Evolutionary conservation across 2,113 vertebrate species (phyloP), one percentile per base, ranked within the genome.

Genomic region (Nannobrachium achirus): DNA sequence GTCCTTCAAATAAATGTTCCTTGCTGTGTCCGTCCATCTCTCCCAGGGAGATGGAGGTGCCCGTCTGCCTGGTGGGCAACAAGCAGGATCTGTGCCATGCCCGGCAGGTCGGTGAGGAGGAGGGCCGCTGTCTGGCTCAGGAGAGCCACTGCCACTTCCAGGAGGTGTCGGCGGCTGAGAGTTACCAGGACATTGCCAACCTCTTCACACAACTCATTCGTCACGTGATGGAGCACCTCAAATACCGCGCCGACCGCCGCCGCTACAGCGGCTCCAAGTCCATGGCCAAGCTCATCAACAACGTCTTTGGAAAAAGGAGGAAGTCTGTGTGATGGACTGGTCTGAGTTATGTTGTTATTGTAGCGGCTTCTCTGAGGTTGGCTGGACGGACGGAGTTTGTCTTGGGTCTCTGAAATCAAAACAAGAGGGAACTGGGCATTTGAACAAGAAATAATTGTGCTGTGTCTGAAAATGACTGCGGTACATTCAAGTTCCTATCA

Each of bases 281-380:
- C 7, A 91, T 92, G 93, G 90, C 88, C 78, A 92, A 93, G 42
- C 89, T 93, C 60, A 93, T 93, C 80, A 93, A 92, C 86, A 92
- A 92, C 3, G 80, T 94, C 65, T 94, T 93, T 55, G 91, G 93
- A 13, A 94, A 93, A 74, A 88, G 92, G 76, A 91, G 93, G 79
- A 91, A 91, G 81, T 93, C 92, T 0, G 91, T 93, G 66, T 93
- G 84, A 92, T 0, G 18, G 49, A 6, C 25, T 41, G 18, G 49
- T 8, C 25, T 41, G 58, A 51, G 15, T 40, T 7, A 51, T 33
- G 6, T 3, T 33, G 25, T 33, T 33, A 33, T 33, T 33, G 3
- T 33, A 48, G 69, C 1, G 1, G 48, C n/a, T 3, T 0, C 11
- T 33, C 25, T 13, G 45, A 41, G 49, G 50, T 13, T 41, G 53